Evolutionary conservation across 2,888 invertebrate genomes (phyloP).

Genomic region (Nomada hirtipes): DNA sequence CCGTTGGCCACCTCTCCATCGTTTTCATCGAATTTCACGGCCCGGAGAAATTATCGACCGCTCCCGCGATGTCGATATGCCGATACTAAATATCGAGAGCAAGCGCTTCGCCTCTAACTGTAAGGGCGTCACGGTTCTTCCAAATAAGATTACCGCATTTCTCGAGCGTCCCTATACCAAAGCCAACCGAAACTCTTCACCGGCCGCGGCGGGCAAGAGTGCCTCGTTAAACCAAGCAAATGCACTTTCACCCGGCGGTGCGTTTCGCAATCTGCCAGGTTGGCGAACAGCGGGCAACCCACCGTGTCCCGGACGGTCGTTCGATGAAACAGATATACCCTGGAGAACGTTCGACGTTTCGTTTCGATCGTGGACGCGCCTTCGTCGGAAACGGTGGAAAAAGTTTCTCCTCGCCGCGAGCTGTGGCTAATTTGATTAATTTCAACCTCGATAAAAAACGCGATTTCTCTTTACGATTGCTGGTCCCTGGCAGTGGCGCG

Average conservation of each 20-base stretch:
- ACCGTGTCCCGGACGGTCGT: slow-evolving; percentile 30
- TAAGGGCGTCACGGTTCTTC: too few species aligned
- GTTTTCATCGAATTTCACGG: too few species aligned
- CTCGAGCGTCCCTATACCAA: slow-evolving; percentile 11
- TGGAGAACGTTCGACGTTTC: slow-evolving; percentile 35
- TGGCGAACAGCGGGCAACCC: slow-evolving; percentile 5
- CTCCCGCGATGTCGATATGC: too few species aligned
- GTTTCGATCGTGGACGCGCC: slow-evolving; percentile 24
- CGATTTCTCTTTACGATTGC: slow-evolving; percentile 33
- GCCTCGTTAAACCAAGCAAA: slow-evolving; percentile 78
- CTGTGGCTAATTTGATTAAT: slow-evolving; percentile 22
- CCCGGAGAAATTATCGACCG: too few species aligned
- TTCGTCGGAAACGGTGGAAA: background rate
- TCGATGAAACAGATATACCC: slow-evolving; percentile 53
- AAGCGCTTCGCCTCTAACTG: too few species aligned
- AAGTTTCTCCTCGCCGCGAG: background rate
- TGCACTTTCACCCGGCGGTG: slow-evolving; percentile 78
- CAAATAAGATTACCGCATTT: slow-evolving; percentile 1
- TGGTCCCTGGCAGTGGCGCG: background rate
- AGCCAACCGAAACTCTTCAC: slow-evolving; percentile 62
- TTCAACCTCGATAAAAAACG: slow-evolving; percentile 1
- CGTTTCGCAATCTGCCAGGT: slow-evolving; percentile 71
- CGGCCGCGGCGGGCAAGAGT: slow-evolving; percentile 48
- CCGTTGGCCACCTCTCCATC: too few species aligned
- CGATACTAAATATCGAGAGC: too few species aligned